A percentile compares a stretch with the other conserved stretches of the same genome.
These are phyloP conservation scores for Ceratosolen fusciceps DNA, from an alignment of 1,140 invertebrate species.

Conservation along the genomic window DNA sequence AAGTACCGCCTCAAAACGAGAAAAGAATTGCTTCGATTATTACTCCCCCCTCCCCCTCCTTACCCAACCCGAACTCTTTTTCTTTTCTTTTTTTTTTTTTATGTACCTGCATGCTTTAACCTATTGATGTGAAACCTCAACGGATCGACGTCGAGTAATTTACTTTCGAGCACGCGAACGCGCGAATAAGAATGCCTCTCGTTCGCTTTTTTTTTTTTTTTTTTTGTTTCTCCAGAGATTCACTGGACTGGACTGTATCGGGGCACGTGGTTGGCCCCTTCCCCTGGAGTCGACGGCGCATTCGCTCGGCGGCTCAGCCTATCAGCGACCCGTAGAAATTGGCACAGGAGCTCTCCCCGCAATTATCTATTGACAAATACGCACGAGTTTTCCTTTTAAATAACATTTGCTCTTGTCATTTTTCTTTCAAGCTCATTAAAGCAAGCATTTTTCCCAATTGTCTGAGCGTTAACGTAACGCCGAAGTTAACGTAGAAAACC, in stretches of 20 bases:
- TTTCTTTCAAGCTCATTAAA: too few species aligned
- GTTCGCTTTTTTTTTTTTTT: background rate
- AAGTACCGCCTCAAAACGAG: too few species aligned
- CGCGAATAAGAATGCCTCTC: background rate
- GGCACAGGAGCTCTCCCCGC: background rate
- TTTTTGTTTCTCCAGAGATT: background rate
- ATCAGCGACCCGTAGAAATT: background rate
- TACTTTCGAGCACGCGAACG: background rate
- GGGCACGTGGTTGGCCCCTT: background rate
- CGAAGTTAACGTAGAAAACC: too few species aligned
- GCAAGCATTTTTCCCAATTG: too few species aligned
- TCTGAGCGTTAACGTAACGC: too few species aligned
- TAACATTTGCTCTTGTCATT: too few species aligned
- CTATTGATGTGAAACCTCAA: constrained; percentile 1
- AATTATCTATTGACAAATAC: too few species aligned
- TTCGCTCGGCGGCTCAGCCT: background rate
- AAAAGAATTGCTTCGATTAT: background rate
- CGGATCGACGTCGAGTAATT: background rate
- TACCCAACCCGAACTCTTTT: too few species aligned
- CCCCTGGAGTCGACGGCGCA: background rate
- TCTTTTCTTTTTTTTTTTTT: background rate
- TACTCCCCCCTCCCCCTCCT: background rate
- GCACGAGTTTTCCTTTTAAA: too few species aligned
- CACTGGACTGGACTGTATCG: background rate
- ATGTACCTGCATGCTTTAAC: background rate